Base-by-base conservation (phyloP, 2,113 vertebrate species). In the Glaucidium brasilianum region DNA sequence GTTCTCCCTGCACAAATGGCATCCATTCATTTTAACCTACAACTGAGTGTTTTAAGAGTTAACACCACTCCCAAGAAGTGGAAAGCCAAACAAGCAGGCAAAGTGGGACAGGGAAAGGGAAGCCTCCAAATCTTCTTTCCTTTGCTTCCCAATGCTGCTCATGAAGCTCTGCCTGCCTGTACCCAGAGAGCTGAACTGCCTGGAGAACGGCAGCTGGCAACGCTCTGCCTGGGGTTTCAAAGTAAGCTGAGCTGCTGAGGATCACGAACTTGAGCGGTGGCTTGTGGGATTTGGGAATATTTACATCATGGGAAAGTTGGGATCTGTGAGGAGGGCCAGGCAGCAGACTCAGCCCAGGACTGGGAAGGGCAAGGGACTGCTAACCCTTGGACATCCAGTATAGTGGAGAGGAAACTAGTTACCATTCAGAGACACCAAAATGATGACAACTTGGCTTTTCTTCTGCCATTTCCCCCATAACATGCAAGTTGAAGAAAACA, bases 381-480 rank as follows among this genome's bases (percentile, higher is more conserved):
- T 53, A 86, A 81, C 2, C 21, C 49, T 78, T 1, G 1, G 52
- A 74, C 7, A 3, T 37, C 10, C 26, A 18, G 12, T 52, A 35
- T 0, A 1, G 10, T 23, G 26, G 20, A 76, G 27, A 75, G n/a
- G 41, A 78, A 91, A 91, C 20, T 9, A 32, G 32, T 60, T 35
- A 72, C 43, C 43, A 39, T 78, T 64, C 56, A 64, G 39, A 78
- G 53, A 23, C 39, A 85, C 6, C 20, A 68, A 67, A 89, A 87
- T 20, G 10, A n/a, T 8, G 9, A 78, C 0, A 0, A 58, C 20
- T 73, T 56, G 3, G 21, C 52, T 25, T 10, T 89, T 60, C 53
- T 64, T 79, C 45, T 30, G 72, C 35, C 6, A 13, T 79, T 29
- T 81, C 26, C 32, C 13, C 22, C 22, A 10, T 5, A 4, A 79